Base-by-base conservation (phyloP, 2,888 invertebrate genomes). In the Crioceris asparagi region DNA sequence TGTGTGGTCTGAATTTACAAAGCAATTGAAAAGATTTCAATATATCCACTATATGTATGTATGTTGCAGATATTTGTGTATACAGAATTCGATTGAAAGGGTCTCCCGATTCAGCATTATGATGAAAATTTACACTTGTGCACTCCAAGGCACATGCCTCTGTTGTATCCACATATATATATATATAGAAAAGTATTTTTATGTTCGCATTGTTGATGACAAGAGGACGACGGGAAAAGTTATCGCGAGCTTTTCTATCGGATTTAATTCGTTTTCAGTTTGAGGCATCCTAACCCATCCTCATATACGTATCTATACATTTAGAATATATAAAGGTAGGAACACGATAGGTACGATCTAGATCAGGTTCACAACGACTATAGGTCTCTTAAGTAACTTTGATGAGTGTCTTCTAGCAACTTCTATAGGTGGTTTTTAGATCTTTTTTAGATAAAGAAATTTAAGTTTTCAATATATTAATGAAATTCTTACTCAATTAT, bases 111-210 rank as follows among this genome's bases (percentile, higher is more conserved):
- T 62, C 60, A 52, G 57, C 52, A 62, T 64, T 64, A 62, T 63
- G 61, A 62, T 63, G 62, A 64, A 63, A 64, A 64, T 64, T 64
- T 63, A 64, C 64, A 64, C 64, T 63, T 62, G 63, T 63, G 64
- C 64, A 62, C 64, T 64, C 62, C 59, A 62, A 62, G 62, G 61
- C 62, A 58, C 56, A 59, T 59, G 60, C 57, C 54, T 46, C 40
- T 60, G 58, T 59, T 57, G 35, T 34, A 34, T 12, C 12, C 12
- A 10, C 32, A 21, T 35, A 17, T 38, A 25, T 32, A 36, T 32
- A 35, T 38, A 35, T 35, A 43, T 16, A 38, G 36, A 37, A 40
- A 56, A 54, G 50, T 56, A 53, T 57, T 59, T 61, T 57, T 12
- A 27, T 14, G 7, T 14, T 27, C 14, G 5, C 7, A 14, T 27